Percentiles rank a stretch among this genome's conserved stretches.
phyloP scores from a whole-genome alignment of 2,113 vertebrate species.

The Heteronetta atricapilla region DNA sequence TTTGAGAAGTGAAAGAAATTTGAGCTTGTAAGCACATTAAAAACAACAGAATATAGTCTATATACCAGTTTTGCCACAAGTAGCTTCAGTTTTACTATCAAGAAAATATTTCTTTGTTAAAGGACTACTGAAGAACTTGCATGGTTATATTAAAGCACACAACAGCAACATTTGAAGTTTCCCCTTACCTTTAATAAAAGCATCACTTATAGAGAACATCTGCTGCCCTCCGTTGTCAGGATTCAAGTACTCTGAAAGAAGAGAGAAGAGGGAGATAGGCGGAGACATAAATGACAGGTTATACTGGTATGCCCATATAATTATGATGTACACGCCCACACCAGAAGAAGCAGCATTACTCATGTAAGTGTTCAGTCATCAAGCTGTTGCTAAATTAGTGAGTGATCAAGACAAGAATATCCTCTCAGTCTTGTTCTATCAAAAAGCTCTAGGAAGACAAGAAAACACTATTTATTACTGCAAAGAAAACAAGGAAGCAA shows the following conservation, averaged over 20 bases:
- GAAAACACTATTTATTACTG: background rate
- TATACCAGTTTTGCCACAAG: background rate
- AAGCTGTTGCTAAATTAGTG: background rate
- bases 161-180: background rate
- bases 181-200: conserved; percentile 94
- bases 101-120: background rate
- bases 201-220: conserved; percentile 93
- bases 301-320: conserved; percentile 43
- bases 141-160: background rate
- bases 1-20: background rate
- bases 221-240: conserved; percentile 94
- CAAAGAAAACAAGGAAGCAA: background rate
- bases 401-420: conserved; percentile 45
- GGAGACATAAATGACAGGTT: conserved; percentile 62
- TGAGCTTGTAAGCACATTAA: background rate
- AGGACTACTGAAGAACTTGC: background rate
- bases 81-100: background rate
- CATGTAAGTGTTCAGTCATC: conserved; percentile 43
- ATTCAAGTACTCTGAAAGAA: conserved; percentile 86
- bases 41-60: background rate
- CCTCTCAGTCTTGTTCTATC: conserved; percentile 37
- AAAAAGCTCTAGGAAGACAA: background rate
- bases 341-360: conserved; percentile 53
- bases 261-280: conserved; percentile 61
- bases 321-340: conserved; percentile 71